Evolutionary conservation across 1,140 invertebrate species (phyloP).

Genomic region (Aethina tumida): DNA sequence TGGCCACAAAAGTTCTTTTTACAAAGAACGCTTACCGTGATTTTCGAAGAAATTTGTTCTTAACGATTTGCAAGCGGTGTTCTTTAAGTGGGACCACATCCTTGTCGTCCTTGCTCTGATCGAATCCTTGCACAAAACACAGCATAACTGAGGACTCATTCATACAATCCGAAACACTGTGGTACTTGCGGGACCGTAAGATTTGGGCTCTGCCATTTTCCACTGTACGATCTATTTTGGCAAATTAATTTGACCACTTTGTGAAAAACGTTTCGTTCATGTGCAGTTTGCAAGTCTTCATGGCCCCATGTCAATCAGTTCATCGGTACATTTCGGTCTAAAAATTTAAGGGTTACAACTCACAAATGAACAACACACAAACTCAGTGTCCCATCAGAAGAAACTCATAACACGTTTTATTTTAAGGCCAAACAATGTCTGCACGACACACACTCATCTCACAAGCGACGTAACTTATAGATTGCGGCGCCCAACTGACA

Average conservation of each 20-base stretch:
- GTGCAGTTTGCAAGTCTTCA: too few relatives aligned
- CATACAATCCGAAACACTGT: constrained; percentile 20
- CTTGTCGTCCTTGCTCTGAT: constrained; percentile 21
- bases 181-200: constrained; percentile 12
- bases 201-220: constrained; percentile 3
- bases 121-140: constrained; percentile 33
- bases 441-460: too few relatives aligned
- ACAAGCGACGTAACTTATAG: too few relatives aligned
- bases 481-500: constrained; percentile 9
- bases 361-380: too few relatives aligned
- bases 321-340: not conserved
- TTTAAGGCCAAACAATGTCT: too few relatives aligned
- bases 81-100: constrained; percentile 15
- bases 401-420: too few relatives aligned
- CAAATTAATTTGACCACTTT: too few relatives aligned
- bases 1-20: not conserved
- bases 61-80: constrained; percentile 26
- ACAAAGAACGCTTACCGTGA: constrained; percentile 26
- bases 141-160: constrained; percentile 27
- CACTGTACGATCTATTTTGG: constrained; percentile 4
- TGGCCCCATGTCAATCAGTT: constrained; percentile 1
- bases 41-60: constrained; percentile 28
- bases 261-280: too few relatives aligned
- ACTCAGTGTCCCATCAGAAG: too few relatives aligned
- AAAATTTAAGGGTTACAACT: not conserved